Evolutionary conservation across 1,140 invertebrate genomes (phyloP).

Genomic region (Copidosoma floridanum): DNA sequence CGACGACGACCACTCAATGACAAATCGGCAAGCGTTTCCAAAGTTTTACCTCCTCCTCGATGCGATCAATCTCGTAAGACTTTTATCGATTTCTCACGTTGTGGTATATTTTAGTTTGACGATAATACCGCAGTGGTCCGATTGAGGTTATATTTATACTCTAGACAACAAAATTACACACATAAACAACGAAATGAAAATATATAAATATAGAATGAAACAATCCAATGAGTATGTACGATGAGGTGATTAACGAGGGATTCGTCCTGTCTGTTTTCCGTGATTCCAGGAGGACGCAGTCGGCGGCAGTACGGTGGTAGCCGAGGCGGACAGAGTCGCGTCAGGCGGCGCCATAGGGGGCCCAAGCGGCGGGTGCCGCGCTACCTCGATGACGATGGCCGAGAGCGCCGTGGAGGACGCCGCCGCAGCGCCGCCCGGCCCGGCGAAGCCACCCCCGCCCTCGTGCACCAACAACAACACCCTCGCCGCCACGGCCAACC

Average conservation of each 20-base stretch:
- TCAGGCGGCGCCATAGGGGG: slow-evolving; percentile 53
- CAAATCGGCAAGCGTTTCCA: slow-evolving; percentile 11
- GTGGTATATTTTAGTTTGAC: too few relatives aligned
- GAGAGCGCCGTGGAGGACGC: slow-evolving; percentile 63
- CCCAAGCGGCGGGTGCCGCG: slow-evolving; percentile 62
- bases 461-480: slow-evolving; percentile 60
- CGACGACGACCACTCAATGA: too few relatives aligned
- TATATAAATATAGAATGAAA: neutral
- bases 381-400: slow-evolving; percentile 67
- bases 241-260: neutral
- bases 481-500: slow-evolving; percentile 62
- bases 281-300: slow-evolving; percentile 50
- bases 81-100: slow-evolving; percentile 4
- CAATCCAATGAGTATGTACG: too few relatives aligned
- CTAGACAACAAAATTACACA: too few relatives aligned
- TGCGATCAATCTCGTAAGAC: slow-evolving; percentile 1
- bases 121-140: too few relatives aligned
- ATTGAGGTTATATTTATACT: slow-evolving; percentile 21
- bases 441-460: slow-evolving; percentile 52
- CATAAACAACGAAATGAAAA: neutral
- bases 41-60: slow-evolving; percentile 10
- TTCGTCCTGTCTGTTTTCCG: too few relatives aligned
- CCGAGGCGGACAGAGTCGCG: slow-evolving; percentile 37
- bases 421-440: slow-evolving; percentile 56
- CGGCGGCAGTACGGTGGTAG: slow-evolving; percentile 54